Conservation (phyloP, 2,113 vertebrate species). For the Raja brachyura region DNA sequence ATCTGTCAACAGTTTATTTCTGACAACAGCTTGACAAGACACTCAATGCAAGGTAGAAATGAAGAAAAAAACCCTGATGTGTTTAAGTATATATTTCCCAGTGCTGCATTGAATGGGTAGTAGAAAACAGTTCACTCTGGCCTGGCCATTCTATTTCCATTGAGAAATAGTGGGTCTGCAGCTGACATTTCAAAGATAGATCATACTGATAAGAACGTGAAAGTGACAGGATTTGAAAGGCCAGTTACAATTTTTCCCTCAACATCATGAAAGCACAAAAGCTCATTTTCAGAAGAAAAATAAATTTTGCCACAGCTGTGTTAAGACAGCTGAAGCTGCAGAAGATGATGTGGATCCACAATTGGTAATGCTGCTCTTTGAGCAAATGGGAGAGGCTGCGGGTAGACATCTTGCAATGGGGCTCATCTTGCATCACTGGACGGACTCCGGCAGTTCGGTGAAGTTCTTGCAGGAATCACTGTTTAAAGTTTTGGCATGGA, state of each 20-base stretch:
- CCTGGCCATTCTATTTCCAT: background rate
- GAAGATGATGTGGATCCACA: background rate
- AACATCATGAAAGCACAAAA: background rate
- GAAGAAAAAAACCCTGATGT: background rate
- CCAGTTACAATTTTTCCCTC: background rate
- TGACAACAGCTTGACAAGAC: background rate
- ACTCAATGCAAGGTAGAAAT: background rate
- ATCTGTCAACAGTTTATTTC: background rate
- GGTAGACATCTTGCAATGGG: no score
- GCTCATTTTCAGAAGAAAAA: background rate
- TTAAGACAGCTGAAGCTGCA: background rate
- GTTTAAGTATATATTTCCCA: background rate
- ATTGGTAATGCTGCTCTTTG: no score
- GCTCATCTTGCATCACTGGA: no score
- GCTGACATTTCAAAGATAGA: background rate
- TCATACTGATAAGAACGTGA: background rate
- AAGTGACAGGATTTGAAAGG: background rate
- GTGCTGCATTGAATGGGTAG: background rate
- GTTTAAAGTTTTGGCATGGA: no score
- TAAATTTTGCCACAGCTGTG: background rate
- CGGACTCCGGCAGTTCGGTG: no score
- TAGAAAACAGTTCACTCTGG: background rate
- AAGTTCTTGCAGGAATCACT: no score
- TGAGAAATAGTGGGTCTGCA: background rate
- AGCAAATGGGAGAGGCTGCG: no score